Evolutionary conservation across 2,113 vertebrate genomes (phyloP).

Genomic region (Mixornis gularis): DNA sequence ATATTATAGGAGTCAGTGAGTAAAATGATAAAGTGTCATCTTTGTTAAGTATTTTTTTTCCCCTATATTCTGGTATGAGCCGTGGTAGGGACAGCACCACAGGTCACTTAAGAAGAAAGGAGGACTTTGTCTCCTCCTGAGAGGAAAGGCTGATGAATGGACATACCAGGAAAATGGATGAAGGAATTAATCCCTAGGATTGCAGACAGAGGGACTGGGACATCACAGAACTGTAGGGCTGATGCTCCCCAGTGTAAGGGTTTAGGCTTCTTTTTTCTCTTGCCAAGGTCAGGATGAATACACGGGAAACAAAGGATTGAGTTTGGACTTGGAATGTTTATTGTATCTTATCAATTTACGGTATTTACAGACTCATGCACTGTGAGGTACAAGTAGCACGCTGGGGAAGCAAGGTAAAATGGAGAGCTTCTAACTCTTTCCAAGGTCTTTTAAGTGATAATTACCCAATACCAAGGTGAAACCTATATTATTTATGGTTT

Average conservation of each 20-base stretch:
- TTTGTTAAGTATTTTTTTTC: not conserved
- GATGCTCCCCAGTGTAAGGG: not conserved
- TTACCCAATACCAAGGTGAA: too few species aligned
- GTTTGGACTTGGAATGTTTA: too few species aligned
- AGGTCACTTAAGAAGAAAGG: not conserved
- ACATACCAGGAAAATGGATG: not conserved
- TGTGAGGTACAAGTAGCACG: too few species aligned
- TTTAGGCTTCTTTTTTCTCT: too few species aligned
- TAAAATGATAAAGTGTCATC: not conserved
- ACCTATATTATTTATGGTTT: too few species aligned
- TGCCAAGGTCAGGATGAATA: too few species aligned
- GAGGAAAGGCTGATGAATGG: not conserved
- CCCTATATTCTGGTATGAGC: not conserved
- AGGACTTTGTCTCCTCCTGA: not conserved
- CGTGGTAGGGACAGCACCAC: not conserved
- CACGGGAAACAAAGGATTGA: too few species aligned
- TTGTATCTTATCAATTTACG: too few species aligned
- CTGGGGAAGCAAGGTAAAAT: too few species aligned
- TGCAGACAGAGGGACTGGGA: not conserved
- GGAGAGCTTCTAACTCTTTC: too few species aligned
- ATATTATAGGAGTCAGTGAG: not conserved
- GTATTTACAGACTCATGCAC: too few species aligned
- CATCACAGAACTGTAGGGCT: not conserved
- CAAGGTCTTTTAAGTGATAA: too few species aligned
- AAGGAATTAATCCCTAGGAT: not conserved